Evolutionary conservation across 2,797 vertebrate species (phyloP), one percentile per base, ranked within the genome.

Genomic region (Todus mexicanus): DNA sequence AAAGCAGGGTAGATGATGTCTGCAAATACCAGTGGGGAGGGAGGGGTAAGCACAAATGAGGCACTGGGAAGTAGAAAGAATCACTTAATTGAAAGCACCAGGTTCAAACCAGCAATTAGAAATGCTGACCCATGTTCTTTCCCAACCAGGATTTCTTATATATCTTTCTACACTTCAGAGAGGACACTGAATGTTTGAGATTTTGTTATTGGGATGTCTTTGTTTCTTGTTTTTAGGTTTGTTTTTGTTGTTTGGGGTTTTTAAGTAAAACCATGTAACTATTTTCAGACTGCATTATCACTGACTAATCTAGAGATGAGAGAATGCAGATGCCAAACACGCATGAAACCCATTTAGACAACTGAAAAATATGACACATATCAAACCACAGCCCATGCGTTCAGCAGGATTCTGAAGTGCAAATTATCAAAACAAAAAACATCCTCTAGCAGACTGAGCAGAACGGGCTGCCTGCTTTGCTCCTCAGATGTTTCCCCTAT

Each of bases 51-150:
- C 13, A 78, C 53, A 87, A 80, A 80, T 40, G 26, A 89, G 31
- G 26, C 76, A 88, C 73, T 70, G 29, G 66, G 63, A 72, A 95
- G 50, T 29, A 85, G 89, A 65, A 77, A 61, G 27, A 84, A 68
- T 74, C 42, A 68, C 57, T 71, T 84, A 92, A 74, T n/a, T 92
- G 82, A 91, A 92, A 94, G 76, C 84, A 72, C 27, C 54, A 87
- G 87, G 65, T 72, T 85, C 65, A 81, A 85, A 84, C 80, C 89
- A 74, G 81, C 60, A 87, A 84, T 75, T 69, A 87, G 87, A 93
- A 92, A 73, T 89, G 35, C 65, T 43, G 37, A 35, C 13, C 35
- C 17, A 8, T 40, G 42, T 21, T 54, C 42, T 61, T 42, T 56
- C 23, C 45, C 35, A 75, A 22, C 8, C 21, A 50, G 11, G 22